Conservation (phyloP, 2,113 vertebrate genomes). For the Ellobius talpinus region DNA sequence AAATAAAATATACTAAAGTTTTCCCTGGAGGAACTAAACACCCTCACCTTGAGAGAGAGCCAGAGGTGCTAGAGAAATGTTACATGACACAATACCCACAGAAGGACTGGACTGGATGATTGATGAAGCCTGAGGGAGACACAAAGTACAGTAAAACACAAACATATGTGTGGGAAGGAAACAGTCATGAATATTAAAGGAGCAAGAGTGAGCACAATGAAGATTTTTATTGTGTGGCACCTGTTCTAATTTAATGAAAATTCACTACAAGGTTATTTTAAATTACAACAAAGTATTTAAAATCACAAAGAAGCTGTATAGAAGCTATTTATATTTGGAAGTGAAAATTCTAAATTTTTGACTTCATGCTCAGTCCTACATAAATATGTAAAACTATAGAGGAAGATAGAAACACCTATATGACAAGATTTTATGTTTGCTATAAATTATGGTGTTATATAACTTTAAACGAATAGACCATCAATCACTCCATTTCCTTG, state of each 20-base stretch:
- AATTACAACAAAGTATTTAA: neutral
- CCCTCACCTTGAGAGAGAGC: slow-evolving; percentile 5
- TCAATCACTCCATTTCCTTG: neutral
- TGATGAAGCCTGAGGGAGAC: slow-evolving; percentile 26
- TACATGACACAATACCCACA: neutral
- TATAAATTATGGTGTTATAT: neutral
- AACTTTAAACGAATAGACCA: neutral
- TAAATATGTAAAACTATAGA: slow-evolving; percentile 3
- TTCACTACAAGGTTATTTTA: neutral
- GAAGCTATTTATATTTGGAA: neutral
- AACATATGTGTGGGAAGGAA: slow-evolving; percentile 24
- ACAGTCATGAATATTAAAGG: slow-evolving; percentile 38
- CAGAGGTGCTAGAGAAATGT: slow-evolving; percentile 50
- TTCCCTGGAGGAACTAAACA: slow-evolving; percentile 22
- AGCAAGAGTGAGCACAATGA: neutral
- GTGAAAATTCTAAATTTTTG: neutral
- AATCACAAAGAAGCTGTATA: neutral
- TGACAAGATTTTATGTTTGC: neutral
- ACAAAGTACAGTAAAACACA: slow-evolving; percentile 27
- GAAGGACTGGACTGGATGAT: neutral
- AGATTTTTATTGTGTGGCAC: neutral
- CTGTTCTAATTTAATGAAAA: slow-evolving; percentile 20
- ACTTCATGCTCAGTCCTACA: neutral
- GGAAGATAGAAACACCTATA: neutral
- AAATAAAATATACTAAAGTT: slow-evolving; percentile 58